Evolutionary conservation across 2,797 vertebrate genomes (phyloP).

Genomic region (Melanotaenia nigrans): DNA sequence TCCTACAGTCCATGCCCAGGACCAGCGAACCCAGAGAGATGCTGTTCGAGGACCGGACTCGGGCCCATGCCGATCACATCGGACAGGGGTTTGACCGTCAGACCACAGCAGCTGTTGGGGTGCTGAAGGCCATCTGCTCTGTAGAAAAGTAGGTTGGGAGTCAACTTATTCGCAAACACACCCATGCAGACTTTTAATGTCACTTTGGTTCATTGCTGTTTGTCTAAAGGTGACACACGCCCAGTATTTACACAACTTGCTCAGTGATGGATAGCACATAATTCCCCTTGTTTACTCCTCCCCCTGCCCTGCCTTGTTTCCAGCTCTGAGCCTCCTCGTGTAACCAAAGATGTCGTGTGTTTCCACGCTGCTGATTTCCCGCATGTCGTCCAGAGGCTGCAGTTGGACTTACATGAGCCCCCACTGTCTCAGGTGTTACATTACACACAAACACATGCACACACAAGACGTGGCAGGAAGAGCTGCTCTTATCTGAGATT

Average conservation of each 20-base stretch:
- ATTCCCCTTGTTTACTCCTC: conserved; percentile 17
- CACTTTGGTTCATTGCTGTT: background rate
- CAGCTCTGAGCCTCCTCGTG: conserved; percentile 92
- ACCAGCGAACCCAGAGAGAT: conserved; percentile 96
- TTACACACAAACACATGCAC: conserved; percentile 12
- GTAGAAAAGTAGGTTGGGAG: conserved; percentile 85
- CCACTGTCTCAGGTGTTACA: conserved; percentile 92
- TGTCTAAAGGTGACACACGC: conserved; percentile 30
- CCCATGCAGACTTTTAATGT: background rate
- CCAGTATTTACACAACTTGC: conserved; percentile 17
- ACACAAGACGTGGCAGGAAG: background rate
- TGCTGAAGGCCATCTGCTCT: conserved; percentile 92
- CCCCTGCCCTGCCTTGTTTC: conserved; percentile 6
- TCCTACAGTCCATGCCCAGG: conserved; percentile 98
- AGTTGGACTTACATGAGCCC: conserved; percentile 95
- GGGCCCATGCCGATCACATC: conserved; percentile 97
- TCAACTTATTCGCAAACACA: background rate
- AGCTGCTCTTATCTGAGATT: conserved; percentile 1
- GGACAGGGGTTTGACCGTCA: conserved; percentile 97
- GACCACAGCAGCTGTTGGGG: conserved; percentile 97
- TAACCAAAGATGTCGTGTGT: conserved; percentile 99
- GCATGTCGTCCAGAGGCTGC: conserved; percentile 94
- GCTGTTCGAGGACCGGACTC: conserved; percentile 96
- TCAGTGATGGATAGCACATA: conserved; percentile 7
- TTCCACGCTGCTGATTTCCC: conserved; percentile 97